Conservation (phyloP, 2,113 vertebrate species). For the Phaethornis superciliosus region DNA sequence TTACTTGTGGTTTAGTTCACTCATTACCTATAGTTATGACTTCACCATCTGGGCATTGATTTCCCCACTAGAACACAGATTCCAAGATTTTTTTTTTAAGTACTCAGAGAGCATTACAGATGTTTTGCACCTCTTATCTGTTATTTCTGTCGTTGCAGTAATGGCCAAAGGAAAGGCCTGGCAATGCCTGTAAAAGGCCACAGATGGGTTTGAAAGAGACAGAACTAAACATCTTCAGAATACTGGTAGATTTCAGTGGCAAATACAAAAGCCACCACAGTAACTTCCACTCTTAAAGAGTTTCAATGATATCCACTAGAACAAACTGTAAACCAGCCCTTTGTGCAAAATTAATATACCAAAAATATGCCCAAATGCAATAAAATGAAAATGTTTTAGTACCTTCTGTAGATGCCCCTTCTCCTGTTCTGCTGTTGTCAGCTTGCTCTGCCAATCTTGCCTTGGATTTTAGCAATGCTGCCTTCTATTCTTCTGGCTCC, state of each 20-base stretch:
- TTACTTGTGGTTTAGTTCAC: not conserved
- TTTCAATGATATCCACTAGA: not conserved
- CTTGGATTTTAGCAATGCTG: not conserved
- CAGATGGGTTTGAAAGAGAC: not conserved
- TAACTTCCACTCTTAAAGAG: not conserved
- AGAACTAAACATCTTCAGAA: not conserved
- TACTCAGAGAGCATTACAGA: not conserved
- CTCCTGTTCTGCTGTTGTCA: constrained; percentile 37
- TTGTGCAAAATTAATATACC: not conserved
- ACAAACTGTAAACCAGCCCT: not conserved
- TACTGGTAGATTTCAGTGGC: not conserved
- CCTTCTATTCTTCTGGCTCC: constrained; percentile 41
- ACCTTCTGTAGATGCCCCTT: constrained; percentile 33
- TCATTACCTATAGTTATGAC: not conserved
- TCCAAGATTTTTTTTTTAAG: not conserved
- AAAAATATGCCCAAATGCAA: not conserved
- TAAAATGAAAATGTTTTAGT: not conserved
- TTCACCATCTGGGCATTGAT: not conserved
- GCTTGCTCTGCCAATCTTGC: not conserved
- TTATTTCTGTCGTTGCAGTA: not conserved
- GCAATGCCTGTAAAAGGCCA: not conserved
- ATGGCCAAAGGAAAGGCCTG: not conserved
- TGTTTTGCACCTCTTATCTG: not conserved
- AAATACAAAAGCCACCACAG: not conserved
- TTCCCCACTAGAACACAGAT: not conserved